These are phyloP conservation scores for Limnephilus rhombicus DNA, from an alignment of 2,888 invertebrate genomes.

Conservation along the genomic window DNA sequence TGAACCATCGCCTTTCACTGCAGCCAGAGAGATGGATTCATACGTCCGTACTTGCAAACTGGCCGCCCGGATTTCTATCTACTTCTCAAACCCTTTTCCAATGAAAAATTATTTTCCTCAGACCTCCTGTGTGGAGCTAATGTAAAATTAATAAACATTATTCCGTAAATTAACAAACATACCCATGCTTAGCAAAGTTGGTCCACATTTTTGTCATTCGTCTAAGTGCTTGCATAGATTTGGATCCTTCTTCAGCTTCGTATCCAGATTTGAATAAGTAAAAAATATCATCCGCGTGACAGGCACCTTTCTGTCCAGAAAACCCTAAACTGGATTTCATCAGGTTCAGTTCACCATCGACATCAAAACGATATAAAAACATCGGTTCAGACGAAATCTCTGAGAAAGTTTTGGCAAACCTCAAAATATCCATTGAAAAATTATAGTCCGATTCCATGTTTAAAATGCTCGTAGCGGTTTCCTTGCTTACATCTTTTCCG, in stretches of 20 bases:
- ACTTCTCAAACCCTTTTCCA: no score
- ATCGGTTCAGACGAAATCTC: slow-evolving; percentile 52
- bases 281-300: slow-evolving; percentile 63
- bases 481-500: slow-evolving; percentile 69
- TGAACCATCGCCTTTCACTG: no score
- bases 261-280: slow-evolving; percentile 62
- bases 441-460: slow-evolving; percentile 59
- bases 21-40: no score
- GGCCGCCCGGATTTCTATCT: no score
- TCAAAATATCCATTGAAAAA: slow-evolving; percentile 51
- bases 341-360: slow-evolving; percentile 57
- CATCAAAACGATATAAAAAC: slow-evolving; percentile 58
- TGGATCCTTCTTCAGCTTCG: slow-evolving; percentile 50
- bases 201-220: slow-evolving; percentile 66
- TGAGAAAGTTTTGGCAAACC: slow-evolving; percentile 47
- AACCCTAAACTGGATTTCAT: slow-evolving; percentile 48
- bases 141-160: no score
- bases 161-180: neutral
- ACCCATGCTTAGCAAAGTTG: slow-evolving; percentile 67
- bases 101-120: no score
- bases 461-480: slow-evolving; percentile 61
- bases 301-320: slow-evolving; percentile 50
- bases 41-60: no score
- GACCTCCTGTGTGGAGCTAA: no score
- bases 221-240: slow-evolving; percentile 51